These are phyloP conservation scores for Pampus argenteus DNA, from an alignment of 2,797 vertebrate species.

Conservation along the genomic window DNA sequence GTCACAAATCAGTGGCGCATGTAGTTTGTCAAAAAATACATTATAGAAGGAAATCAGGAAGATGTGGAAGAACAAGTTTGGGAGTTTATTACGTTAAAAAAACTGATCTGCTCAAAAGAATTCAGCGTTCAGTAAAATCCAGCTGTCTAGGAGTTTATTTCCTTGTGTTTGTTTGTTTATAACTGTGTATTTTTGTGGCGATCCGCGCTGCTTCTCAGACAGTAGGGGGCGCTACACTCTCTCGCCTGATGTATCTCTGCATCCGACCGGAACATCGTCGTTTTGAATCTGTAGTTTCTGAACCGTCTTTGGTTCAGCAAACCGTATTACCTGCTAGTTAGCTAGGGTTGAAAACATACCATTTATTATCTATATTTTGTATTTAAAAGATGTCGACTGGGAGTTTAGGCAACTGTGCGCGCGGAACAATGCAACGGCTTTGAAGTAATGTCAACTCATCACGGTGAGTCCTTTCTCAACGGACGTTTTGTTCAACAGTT, in stretches of 20 bases:
- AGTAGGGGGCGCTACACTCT: constrained; percentile 48
- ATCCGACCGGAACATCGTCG: constrained; percentile 72
- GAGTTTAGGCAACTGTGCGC: neutral
- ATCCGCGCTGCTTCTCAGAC: neutral
- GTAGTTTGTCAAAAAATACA: neutral
- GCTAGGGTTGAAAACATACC: neutral
- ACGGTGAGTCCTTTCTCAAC: constrained; percentile 52
- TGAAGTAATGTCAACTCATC: constrained; percentile 53
- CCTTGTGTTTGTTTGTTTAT: no score
- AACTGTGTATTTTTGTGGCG: no score
- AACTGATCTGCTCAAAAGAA: no score
- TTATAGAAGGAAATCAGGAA: no score
- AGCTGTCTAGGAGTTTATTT: no score
- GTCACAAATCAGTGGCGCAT: neutral
- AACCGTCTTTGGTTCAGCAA: no score
- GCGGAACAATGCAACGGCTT: constrained; percentile 36
- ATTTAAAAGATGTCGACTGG: neutral
- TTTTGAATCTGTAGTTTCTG: constrained; percentile 76
- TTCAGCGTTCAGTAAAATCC: no score
- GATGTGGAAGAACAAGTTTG: no score
- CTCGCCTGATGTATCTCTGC: neutral
- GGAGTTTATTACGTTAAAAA: no score
- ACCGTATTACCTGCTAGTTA: constrained; percentile 14
- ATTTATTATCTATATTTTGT: neutral
- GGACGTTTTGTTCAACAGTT: constrained; percentile 22